Percentiles rank a stretch among this genome's conserved stretches.
Conservation (phyloP, 37 sponge, comb jelly and placozoan genomes). For the Axinella damicornis region DNA sequence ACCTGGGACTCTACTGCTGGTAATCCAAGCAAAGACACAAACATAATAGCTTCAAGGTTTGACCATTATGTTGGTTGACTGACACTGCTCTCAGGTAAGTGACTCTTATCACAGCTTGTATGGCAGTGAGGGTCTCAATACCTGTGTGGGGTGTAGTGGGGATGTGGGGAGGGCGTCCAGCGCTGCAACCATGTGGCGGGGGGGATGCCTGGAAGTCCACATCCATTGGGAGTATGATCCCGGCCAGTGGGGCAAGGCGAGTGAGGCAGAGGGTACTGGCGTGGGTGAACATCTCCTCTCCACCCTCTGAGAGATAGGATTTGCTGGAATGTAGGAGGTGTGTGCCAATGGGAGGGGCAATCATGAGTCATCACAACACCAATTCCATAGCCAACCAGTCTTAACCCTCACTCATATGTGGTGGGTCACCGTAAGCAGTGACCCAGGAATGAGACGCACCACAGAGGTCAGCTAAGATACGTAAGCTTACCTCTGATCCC, state of each 20-base stretch:
- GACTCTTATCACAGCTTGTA: too few relatives aligned
- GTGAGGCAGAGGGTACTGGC: slow-evolving; percentile 6
- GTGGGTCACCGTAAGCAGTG: too few relatives aligned
- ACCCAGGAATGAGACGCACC: neutral
- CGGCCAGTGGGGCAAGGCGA: neutral
- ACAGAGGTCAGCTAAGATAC: neutral
- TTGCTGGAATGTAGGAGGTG: neutral
- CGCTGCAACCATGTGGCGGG: neutral
- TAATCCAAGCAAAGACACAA: too few relatives aligned
- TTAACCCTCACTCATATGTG: too few relatives aligned
- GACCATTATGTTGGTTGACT: too few relatives aligned
- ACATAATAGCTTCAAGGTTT: too few relatives aligned
- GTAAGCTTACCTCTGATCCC: neutral
- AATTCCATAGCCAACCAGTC: too few relatives aligned
- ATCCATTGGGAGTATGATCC: neutral
- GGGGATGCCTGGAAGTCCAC: too few relatives aligned
- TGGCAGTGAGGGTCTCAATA: too few relatives aligned
- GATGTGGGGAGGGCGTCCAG: neutral
- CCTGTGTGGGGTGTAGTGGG: neutral
- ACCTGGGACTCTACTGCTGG: too few relatives aligned
- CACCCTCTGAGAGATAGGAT: slow-evolving; percentile 2
- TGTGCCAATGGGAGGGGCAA: neutral
- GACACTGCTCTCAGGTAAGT: too few relatives aligned
- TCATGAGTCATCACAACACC: neutral
- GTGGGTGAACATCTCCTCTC: neutral